Evolutionary conservation across 2,888 invertebrate genomes (phyloP).

Genomic region (Campopleginae sp.): DNA sequence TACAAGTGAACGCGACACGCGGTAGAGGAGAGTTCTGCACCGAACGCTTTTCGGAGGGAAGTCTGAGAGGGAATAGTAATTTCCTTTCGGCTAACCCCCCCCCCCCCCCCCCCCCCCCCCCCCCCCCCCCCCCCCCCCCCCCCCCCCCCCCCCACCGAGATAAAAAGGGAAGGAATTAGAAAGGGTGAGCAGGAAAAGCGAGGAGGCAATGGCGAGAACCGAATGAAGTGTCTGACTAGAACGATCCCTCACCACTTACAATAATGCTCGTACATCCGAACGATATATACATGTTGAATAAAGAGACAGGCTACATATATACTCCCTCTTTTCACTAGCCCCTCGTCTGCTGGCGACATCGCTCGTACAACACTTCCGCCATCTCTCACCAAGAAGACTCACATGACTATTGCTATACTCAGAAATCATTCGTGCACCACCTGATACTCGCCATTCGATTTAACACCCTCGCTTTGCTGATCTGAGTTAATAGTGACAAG

Average conservation of each 20-base stretch:
- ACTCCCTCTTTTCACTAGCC: constrained; percentile 15
- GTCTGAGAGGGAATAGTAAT: constrained; percentile 63
- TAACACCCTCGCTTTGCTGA: constrained; percentile 69
- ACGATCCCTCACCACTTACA: constrained; percentile 73
- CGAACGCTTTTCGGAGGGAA: constrained; percentile 21
- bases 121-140: constrained; percentile 11
- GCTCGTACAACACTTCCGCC: constrained; percentile 69
- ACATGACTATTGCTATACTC: constrained; percentile 70
- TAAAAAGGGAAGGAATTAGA: constrained; percentile 21
- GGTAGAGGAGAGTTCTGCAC: constrained; percentile 29
- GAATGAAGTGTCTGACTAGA: constrained; percentile 69
- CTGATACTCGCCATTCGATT: constrained; percentile 71
- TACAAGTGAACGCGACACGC: constrained; percentile 53
- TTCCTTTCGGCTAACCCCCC: constrained; percentile 57
- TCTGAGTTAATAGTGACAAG: constrained; percentile 73
- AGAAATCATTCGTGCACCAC: constrained; percentile 69
- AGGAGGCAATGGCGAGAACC: background rate
- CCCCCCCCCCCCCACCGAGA: constrained; percentile 19
- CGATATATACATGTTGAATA: constrained; percentile 14
- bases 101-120: constrained; percentile 11
- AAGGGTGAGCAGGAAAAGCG: constrained; percentile 8
- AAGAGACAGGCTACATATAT: constrained; percentile 11
- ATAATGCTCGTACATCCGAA: constrained; percentile 71
- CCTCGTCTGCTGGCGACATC: constrained; percentile 56
- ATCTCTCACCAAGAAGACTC: constrained; percentile 16